Percentiles rank a stretch among this genome's conserved stretches.
Evolutionary conservation across 2,888 invertebrate species (phyloP).

Genomic region (Acronicta aceris): DNA sequence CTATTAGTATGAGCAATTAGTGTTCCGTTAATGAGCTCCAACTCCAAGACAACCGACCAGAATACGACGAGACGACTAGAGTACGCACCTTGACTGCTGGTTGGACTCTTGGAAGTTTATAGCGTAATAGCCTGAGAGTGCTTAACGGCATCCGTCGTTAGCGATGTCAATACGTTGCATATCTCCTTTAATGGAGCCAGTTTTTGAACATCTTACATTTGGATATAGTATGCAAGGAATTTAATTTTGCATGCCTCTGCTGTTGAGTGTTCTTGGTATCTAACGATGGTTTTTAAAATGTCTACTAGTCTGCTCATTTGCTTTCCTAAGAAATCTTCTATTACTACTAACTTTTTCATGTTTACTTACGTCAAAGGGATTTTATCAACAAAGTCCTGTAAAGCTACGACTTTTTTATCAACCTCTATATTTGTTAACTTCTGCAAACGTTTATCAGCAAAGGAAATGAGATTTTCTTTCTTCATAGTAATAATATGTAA

Average conservation of each 20-base stretch:
- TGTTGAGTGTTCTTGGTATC: slow-evolving; percentile 16
- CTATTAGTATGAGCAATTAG: slow-evolving; percentile 86
- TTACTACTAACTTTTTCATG: too few species aligned
- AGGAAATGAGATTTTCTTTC: not conserved
- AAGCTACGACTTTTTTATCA: too few species aligned
- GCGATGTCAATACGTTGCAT: slow-evolving; percentile 68
- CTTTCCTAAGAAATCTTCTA: slow-evolving; percentile 5
- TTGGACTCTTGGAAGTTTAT: slow-evolving; percentile 71
- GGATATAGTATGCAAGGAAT: slow-evolving; percentile 38
- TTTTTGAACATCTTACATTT: slow-evolving; percentile 58
- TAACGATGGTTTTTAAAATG: not conserved
- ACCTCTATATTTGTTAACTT: too few species aligned
- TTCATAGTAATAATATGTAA: not conserved
- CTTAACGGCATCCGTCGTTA: slow-evolving; percentile 65
- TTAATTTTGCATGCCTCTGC: slow-evolving; percentile 30
- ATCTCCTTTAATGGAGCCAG: slow-evolving; percentile 72
- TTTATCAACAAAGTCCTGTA: too few species aligned
- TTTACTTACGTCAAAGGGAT: too few species aligned
- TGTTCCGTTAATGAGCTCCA: slow-evolving; percentile 83
- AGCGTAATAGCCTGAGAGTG: slow-evolving; percentile 70
- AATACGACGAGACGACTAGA: slow-evolving; percentile 59
- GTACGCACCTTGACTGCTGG: slow-evolving; percentile 50
- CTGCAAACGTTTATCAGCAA: not conserved
- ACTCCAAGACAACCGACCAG: slow-evolving; percentile 75
- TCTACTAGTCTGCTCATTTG: slow-evolving; percentile 6